These are phyloP conservation scores for Aleiodes sp. DNA, from an alignment of 1,140 invertebrate species.

Conservation along the genomic window DNA sequence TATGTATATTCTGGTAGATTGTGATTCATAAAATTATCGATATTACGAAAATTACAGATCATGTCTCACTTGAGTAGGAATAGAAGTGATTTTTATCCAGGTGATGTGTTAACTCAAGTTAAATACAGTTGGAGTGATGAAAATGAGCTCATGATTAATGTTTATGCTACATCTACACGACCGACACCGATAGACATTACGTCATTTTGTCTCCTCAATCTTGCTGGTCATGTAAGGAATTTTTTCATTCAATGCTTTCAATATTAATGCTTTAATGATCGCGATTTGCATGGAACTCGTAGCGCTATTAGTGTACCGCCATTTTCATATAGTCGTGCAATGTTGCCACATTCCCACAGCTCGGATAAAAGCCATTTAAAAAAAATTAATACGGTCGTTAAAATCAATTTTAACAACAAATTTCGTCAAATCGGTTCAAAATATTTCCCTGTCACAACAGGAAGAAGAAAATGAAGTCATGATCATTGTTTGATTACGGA, in stretches of 20 bases:
- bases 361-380: too few species aligned
- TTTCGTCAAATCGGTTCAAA: too few species aligned
- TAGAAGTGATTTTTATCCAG: constrained; percentile 71
- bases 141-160: constrained; percentile 71
- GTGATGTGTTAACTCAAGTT: constrained; percentile 65
- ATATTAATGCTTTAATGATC: neutral
- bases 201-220: constrained; percentile 77
- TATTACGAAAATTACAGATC: constrained; percentile 43
- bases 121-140: constrained; percentile 70
- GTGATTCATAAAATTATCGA: neutral
- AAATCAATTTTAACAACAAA: too few species aligned
- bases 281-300: too few species aligned
- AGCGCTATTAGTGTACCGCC: neutral
- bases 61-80: constrained; percentile 66
- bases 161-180: constrained; percentile 68
- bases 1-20: constrained; percentile 31
- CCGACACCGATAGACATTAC: constrained; percentile 73
- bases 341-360: too few species aligned
- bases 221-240: constrained; percentile 69
- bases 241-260: neutral
- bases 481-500: too few species aligned
- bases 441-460: too few species aligned
- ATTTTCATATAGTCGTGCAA: too few species aligned
- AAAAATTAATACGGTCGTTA: too few species aligned
- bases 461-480: too few species aligned